A percentile compares a stretch with the other conserved stretches of the same genome.
phyloP scores from a whole-genome alignment of 2,888 invertebrate genomes.

The Seira musarum region DNA sequence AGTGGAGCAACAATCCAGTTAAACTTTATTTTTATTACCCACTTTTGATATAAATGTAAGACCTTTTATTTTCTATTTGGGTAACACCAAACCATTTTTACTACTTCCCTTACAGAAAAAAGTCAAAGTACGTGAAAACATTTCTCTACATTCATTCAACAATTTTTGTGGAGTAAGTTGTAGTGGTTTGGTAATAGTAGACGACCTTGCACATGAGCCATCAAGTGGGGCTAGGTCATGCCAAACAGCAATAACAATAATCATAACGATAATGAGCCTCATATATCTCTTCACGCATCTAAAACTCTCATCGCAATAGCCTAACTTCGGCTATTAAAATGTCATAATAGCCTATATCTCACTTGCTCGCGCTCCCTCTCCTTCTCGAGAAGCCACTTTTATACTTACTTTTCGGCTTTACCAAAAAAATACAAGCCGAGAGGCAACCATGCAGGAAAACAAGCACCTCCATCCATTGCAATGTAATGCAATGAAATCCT shows the following conservation, averaged over 20 bases:
- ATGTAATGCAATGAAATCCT: no score
- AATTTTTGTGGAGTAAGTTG: conserved; percentile 36
- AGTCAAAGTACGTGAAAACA: no score
- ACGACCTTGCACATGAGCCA: conserved; percentile 55
- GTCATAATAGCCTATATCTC: conserved; percentile 55
- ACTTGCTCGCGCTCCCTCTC: no score
- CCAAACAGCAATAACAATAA: conserved; percentile 57
- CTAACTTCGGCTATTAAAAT: conserved; percentile 54
- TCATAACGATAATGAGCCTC: conserved; percentile 56
- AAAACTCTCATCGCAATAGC: conserved; percentile 56
- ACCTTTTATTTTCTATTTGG: conserved; percentile 25
- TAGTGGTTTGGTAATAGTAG: conserved; percentile 30
- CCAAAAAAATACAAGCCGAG: no score
- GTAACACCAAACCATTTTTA: no score
- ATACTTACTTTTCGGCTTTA: no score
- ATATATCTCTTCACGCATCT: conserved; percentile 57
- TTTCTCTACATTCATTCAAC: no score
- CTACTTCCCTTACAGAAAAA: no score
- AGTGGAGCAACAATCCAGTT: conserved; percentile 3
- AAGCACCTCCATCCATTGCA: no score
- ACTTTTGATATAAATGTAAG: conserved; percentile 17
- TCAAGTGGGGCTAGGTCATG: conserved; percentile 56
- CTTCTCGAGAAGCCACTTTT: no score
- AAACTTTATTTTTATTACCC: not conserved
- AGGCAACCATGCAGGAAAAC: no score